phyloP scores from a whole-genome alignment of 2,888 invertebrate species.

The Agriopis marginaria region DNA sequence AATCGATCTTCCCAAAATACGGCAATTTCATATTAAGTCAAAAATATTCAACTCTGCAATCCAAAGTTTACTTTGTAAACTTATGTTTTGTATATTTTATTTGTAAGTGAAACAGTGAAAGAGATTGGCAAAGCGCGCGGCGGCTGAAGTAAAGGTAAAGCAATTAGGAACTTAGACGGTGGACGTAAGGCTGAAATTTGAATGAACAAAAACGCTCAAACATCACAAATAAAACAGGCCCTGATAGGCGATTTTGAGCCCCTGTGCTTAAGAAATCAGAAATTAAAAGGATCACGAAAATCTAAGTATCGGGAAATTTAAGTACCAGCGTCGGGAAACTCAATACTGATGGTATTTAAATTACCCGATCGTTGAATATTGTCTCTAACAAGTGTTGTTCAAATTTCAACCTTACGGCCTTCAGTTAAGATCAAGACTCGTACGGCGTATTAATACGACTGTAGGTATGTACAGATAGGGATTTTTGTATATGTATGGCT shows the following conservation, averaged over 20 bases:
- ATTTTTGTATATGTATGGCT: constrained; percentile 41
- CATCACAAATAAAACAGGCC: not conserved
- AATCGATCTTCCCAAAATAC: not conserved
- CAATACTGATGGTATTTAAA: not conserved
- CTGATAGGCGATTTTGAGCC: too few relatives aligned
- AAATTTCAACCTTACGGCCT: constrained; percentile 39
- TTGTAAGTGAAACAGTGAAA: constrained; percentile 29
- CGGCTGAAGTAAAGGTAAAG: constrained; percentile 28
- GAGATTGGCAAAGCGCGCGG: constrained; percentile 40
- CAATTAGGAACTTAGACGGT: constrained; percentile 32
- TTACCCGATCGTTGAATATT: not conserved
- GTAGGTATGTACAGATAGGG: constrained; percentile 45
- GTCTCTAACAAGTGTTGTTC: constrained; percentile 13
- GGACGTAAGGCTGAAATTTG: constrained; percentile 36
- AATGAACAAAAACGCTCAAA: constrained; percentile 2
- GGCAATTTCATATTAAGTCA: not conserved
- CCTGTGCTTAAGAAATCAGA: too few relatives aligned
- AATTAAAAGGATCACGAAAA: not conserved
- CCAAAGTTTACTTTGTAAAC: constrained; percentile 7
- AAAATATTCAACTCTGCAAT: constrained; percentile 6
- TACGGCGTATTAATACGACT: constrained; percentile 32
- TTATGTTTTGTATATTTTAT: constrained; percentile 19
- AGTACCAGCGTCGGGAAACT: not conserved
- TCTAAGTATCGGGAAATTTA: not conserved
- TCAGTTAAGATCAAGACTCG: constrained; percentile 30